A percentile compares a stretch with the other conserved stretches of the same genome.
Conservation (phyloP, 2,888 invertebrate species). For the Dryobota labecula region DNA sequence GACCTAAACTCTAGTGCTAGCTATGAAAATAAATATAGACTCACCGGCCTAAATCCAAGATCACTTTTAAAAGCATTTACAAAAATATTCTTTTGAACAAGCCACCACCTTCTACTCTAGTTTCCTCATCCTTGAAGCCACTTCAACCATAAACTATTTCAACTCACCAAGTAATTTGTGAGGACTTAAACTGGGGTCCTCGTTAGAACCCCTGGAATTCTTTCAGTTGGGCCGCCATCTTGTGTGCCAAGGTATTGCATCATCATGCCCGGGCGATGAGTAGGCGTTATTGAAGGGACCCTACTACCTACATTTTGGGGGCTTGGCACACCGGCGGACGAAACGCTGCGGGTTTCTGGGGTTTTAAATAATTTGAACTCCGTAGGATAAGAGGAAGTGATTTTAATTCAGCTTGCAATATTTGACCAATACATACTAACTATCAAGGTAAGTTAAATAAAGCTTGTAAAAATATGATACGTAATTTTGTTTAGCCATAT, state of each 20-base stretch:
- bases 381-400: too few species aligned
- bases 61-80: too few species aligned
- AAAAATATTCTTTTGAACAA: too few species aligned
- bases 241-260: constrained; percentile 62
- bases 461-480: too few species aligned
- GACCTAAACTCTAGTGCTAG: too few species aligned
- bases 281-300: constrained; percentile 59
- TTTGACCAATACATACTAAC: too few species aligned
- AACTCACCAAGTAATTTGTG: constrained; percentile 45
- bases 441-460: too few species aligned
- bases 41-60: too few species aligned
- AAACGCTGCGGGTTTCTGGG: constrained; percentile 33
- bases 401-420: too few species aligned
- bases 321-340: constrained; percentile 30
- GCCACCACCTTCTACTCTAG: background rate
- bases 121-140: constrained; percentile 19
- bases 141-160: constrained; percentile 41
- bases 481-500: too few species aligned
- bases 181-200: constrained; percentile 39
- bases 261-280: constrained; percentile 63
- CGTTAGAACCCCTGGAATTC: constrained; percentile 53
- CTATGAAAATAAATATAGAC: too few species aligned
- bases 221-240: constrained; percentile 51
- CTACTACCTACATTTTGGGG: constrained; percentile 46
- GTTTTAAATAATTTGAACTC: too few species aligned